Evolutionary conservation across 2,888 invertebrate species (phyloP), one percentile per base, ranked within the genome.

Genomic region (Lycophotia porphyrea): DNA sequence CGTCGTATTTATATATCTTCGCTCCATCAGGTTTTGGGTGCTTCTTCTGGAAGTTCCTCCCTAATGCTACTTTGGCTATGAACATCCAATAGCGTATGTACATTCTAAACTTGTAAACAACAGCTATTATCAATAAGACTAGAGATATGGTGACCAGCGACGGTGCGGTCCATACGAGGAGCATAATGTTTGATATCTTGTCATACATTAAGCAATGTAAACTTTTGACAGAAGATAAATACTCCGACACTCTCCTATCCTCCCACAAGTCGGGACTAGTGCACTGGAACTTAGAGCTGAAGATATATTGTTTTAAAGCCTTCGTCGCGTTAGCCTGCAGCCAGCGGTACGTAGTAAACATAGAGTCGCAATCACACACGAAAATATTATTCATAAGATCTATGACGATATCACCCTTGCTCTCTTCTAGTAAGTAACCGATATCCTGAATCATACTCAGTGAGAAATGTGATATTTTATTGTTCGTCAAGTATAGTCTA

Each of bases 381-480:
- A 97, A 97, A 4, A 97, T 94, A 89, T 97, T 97, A 47, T 95
- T 92, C 89, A 94, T 93, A 9, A 97, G 81, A 78, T 97, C 94
- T 39, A 97, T 92, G 65, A 92, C 89, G 2, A 93, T 85, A 3
- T 91, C 88, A 31, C 81, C 79, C 69, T 91, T 93, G 31, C 85
- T 89, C 24, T 87, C 89, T 82, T 95, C 93, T 49, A 96, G 85
- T 64, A 97, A 89, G 80, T 94, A 95, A 49, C 91, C 91, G 49
- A 97, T 96, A 88, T 97, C 97, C 85, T 96, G 91, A 69, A 97
- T 92, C 97, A 97, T 97, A n/a, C 95, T 95, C 18, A 94, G 79
- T 24, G 96, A 97, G 44, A 97, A 94, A 84, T 96, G 95, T 34
- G 96, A 94, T 76, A 97, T 94, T 91, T 97, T 97, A 86, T 97